phyloP scores from a whole-genome alignment of 2,888 invertebrate genomes.

The Eristalis pertinax region DNA sequence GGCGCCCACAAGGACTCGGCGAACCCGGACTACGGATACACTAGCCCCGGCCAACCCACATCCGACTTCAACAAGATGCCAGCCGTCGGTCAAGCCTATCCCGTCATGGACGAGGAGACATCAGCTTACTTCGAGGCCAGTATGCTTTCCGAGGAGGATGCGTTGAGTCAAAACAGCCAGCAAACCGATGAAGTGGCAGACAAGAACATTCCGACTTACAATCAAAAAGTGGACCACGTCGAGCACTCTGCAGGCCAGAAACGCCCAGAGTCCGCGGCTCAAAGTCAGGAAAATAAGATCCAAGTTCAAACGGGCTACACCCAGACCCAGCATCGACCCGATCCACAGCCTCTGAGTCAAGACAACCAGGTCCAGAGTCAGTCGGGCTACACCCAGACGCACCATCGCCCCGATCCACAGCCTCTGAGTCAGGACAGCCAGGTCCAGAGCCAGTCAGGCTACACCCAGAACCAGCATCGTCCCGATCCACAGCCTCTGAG shows the following conservation, averaged over 20 bases:
- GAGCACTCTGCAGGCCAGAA: not conserved
- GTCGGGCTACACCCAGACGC: slow-evolving; percentile 63
- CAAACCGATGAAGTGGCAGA: slow-evolving; percentile 41
- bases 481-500: not conserved
- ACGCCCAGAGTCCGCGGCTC: not conserved
- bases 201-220: slow-evolving; percentile 28
- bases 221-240: not conserved
- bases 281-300: not conserved
- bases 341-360: not conserved
- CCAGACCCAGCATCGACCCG: not conserved
- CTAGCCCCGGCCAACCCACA: slow-evolving; percentile 77
- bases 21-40: slow-evolving; percentile 76
- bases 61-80: slow-evolving; percentile 81
- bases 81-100: slow-evolving; percentile 79
- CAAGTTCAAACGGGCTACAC: not conserved
- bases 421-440: slow-evolving; percentile 4
- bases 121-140: slow-evolving; percentile 62
- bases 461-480: slow-evolving; percentile 10
- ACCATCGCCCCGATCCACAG: slow-evolving; percentile 72
- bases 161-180: slow-evolving; percentile 61
- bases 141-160: slow-evolving; percentile 69
- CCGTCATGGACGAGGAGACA: slow-evolving; percentile 74
- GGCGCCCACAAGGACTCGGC: slow-evolving; percentile 51
- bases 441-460: not conserved
- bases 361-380: not conserved